A percentile compares a stretch with the other conserved stretches of the same genome.
Evolutionary conservation across 2,797 vertebrate species (phyloP).

Genomic region (Karalla daura): DNA sequence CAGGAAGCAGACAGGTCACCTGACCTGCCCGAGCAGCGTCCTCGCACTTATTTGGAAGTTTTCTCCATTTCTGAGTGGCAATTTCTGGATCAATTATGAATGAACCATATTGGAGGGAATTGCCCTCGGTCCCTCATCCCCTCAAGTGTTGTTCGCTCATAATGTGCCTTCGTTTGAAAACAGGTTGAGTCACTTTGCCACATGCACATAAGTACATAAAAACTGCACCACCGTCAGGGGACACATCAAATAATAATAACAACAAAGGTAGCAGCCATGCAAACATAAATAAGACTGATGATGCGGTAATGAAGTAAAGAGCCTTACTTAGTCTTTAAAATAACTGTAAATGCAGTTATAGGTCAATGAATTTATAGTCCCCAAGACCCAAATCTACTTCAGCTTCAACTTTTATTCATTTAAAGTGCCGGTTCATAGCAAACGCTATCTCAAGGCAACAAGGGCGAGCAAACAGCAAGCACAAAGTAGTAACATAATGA

Average conservation of each 20-base stretch:
- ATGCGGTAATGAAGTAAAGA: background rate
- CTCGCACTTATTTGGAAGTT: conserved; percentile 26
- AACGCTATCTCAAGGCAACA: too few relatives aligned
- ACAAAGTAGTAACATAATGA: too few relatives aligned
- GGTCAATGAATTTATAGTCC: conserved; percentile 3
- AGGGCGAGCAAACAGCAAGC: too few relatives aligned
- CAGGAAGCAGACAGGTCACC: background rate
- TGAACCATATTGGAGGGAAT: conserved; percentile 46
- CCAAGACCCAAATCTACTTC: background rate
- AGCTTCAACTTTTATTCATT: too few relatives aligned
- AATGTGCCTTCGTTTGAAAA: conserved; percentile 49
- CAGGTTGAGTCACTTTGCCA: conserved; percentile 21
- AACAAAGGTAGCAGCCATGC: conserved; percentile 9
- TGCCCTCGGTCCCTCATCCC: conserved; percentile 29
- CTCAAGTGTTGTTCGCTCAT: conserved; percentile 49
- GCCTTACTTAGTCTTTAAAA: background rate
- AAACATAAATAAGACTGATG: background rate
- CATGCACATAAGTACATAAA: conserved; percentile 19
- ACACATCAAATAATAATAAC: conserved; percentile 6
- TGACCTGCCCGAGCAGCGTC: conserved; percentile 28
- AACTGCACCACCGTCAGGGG: conserved; percentile 1
- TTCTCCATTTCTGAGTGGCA: conserved; percentile 30
- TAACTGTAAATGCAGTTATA: background rate
- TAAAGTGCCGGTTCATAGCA: too few relatives aligned
- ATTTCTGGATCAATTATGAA: conserved; percentile 44